phyloP scores from a whole-genome alignment of 2,888 invertebrate species.

The Pyrrhosoma nymphula region DNA sequence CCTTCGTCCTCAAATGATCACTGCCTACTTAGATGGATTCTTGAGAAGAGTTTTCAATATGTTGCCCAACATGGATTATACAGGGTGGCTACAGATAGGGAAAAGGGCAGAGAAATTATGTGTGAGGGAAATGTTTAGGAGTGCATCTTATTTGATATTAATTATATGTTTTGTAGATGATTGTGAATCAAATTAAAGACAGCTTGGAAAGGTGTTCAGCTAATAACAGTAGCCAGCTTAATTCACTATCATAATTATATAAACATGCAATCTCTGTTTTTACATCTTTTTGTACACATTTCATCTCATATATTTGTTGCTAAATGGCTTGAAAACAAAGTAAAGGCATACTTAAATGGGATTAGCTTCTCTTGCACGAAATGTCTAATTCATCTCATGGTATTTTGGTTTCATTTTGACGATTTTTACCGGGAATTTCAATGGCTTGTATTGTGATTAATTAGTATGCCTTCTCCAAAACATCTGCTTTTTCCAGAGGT shows the following conservation, averaged over 20 bases:
- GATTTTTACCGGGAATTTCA: no score
- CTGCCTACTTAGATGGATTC: conserved; percentile 46
- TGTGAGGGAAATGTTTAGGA: neutral
- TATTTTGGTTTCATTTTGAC: no score
- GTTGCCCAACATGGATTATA: neutral
- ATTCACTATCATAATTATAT: neutral
- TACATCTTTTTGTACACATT: neutral
- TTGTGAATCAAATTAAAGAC: neutral
- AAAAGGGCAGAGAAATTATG: neutral
- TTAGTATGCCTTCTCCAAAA: no score
- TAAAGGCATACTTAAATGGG: no score
- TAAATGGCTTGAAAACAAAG: no score
- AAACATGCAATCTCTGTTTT: neutral
- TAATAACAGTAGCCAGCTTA: neutral
- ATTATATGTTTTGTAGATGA: neutral
- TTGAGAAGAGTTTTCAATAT: neutral
- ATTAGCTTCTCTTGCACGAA: no score
- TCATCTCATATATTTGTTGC: neutral
- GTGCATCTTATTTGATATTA: neutral
- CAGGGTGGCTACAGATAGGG: neutral
- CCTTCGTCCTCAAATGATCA: conserved; percentile 40
- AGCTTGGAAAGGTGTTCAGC: neutral
- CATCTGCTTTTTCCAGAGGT: no score
- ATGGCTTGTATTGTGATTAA: no score
- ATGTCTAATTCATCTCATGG: no score